A percentile compares a stretch with the other conserved stretches of the same genome.
These are phyloP conservation scores for Drosophila nebulosa DNA, from an alignment of 1,140 invertebrate species.

Conservation along the genomic window DNA sequence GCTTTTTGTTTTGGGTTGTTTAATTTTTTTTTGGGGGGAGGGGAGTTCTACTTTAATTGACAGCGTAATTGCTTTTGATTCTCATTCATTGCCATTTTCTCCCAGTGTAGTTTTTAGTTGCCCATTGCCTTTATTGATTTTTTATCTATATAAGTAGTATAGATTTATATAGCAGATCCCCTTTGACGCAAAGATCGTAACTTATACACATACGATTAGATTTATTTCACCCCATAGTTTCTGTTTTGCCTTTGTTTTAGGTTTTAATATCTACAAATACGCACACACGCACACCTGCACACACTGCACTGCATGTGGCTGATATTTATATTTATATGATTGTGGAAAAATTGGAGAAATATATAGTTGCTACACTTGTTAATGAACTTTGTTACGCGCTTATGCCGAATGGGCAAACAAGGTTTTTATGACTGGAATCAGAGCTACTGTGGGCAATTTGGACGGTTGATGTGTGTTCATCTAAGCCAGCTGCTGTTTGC, in stretches of 20 bases:
- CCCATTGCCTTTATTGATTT: conserved; percentile 1
- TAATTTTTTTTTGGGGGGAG: no score
- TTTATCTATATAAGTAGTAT: conserved; percentile 7
- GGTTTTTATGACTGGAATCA: not conserved
- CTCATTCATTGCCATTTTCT: conserved; percentile 1
- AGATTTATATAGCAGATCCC: not conserved
- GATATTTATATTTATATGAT: not conserved
- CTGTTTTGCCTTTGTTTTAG: not conserved
- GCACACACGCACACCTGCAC: not conserved
- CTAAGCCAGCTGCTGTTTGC: not conserved
- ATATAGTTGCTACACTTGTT: not conserved
- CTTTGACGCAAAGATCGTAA: conserved; percentile 4
- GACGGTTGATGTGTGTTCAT: not conserved
- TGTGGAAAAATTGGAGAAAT: not conserved
- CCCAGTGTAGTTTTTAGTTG: not conserved
- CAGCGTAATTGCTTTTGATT: conserved; percentile 1
- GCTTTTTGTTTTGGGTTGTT: not conserved
- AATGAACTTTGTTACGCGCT: not conserved
- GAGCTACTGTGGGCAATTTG: not conserved
- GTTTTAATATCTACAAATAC: not conserved
- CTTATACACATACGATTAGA: conserved; percentile 1
- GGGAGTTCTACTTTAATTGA: not conserved
- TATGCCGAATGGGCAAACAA: not conserved
- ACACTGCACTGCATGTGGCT: not conserved
- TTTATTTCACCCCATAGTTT: not conserved